Percentiles rank a stretch among this genome's conserved stretches.
Conservation (phyloP, 2,888 invertebrate genomes). For the Apoderus coryli region DNA sequence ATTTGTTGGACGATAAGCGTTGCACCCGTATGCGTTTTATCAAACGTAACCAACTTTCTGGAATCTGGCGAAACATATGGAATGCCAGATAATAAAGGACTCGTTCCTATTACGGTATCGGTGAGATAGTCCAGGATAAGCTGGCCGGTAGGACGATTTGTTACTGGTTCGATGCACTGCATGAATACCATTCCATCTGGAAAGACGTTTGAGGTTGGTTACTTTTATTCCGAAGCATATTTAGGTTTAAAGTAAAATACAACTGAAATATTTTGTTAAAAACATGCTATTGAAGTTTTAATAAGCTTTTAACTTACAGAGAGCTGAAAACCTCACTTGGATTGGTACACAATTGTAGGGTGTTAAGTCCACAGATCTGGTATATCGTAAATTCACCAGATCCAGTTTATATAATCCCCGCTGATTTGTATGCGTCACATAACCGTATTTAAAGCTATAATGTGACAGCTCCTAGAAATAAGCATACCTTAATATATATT, state of each 20-base stretch:
- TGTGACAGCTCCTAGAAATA: slow-evolving; percentile 36
- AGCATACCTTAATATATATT: too few relatives aligned
- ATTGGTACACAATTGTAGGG: slow-evolving; percentile 59
- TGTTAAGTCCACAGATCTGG: slow-evolving; percentile 53
- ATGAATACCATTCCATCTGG: slow-evolving; percentile 56
- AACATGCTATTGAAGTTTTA: too few relatives aligned
- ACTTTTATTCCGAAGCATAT: too few relatives aligned
- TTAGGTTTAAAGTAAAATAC: too few relatives aligned
- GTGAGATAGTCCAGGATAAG: slow-evolving; percentile 57
- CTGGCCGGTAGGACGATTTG: slow-evolving; percentile 47
- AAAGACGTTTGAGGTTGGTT: too few relatives aligned
- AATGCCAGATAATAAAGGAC: slow-evolving; percentile 45
- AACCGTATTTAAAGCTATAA: slow-evolving; percentile 51
- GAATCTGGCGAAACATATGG: slow-evolving; percentile 59
- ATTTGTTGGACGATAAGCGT: slow-evolving; percentile 51
- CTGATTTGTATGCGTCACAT: slow-evolving; percentile 58
- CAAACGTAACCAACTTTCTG: slow-evolving; percentile 50
- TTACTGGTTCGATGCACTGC: slow-evolving; percentile 53
- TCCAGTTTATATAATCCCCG: slow-evolving; percentile 59
- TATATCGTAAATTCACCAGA: slow-evolving; percentile 53
- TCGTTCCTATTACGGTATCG: slow-evolving; percentile 50
- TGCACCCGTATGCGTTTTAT: slow-evolving; percentile 39
- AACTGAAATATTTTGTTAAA: too few relatives aligned
- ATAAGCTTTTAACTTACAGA: slow-evolving; percentile 45
- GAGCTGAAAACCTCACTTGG: slow-evolving; percentile 51